Percentiles rank a stretch among this genome's conserved stretches.
These are phyloP conservation scores for Chaitophorus viminalis DNA, from an alignment of 2,888 invertebrate genomes.

Conservation along the genomic window DNA sequence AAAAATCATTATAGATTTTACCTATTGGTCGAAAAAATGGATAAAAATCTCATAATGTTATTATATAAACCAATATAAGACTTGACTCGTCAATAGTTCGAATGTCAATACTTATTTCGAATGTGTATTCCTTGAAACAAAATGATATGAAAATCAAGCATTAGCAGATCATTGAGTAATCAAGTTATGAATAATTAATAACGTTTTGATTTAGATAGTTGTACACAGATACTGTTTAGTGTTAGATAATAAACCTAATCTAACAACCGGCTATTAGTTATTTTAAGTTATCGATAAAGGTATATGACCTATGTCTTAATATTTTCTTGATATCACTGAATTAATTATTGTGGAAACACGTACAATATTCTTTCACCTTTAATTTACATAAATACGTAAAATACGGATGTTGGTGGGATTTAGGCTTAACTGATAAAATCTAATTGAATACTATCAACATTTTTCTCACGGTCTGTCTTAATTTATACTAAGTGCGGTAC, in stretches of 20 bases:
- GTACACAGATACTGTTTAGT: background rate
- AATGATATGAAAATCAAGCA: background rate
- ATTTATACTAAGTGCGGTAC: background rate
- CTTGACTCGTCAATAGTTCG: background rate
- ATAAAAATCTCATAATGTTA: background rate
- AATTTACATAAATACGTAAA: background rate
- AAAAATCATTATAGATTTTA: background rate
- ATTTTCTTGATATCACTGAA: background rate
- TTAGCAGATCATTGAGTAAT: background rate
- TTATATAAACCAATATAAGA: background rate
- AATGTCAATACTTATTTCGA: background rate
- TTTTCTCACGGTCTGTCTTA: background rate
- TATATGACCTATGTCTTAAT: background rate
- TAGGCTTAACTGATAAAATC: background rate
- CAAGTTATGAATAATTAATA: background rate
- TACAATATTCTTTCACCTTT: background rate
- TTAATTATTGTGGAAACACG: background rate
- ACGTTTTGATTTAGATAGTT: background rate
- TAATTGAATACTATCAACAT: background rate
- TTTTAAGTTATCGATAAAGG: background rate
- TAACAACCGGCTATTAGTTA: background rate
- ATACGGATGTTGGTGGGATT: background rate
- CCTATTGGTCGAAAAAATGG: background rate
- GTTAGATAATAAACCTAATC: background rate
- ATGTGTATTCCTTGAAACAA: background rate